A percentile compares a stretch with the other conserved stretches of the same genome.
Evolutionary conservation across 2,113 vertebrate species (phyloP).

Genomic region (Collichthys lucidus): DNA sequence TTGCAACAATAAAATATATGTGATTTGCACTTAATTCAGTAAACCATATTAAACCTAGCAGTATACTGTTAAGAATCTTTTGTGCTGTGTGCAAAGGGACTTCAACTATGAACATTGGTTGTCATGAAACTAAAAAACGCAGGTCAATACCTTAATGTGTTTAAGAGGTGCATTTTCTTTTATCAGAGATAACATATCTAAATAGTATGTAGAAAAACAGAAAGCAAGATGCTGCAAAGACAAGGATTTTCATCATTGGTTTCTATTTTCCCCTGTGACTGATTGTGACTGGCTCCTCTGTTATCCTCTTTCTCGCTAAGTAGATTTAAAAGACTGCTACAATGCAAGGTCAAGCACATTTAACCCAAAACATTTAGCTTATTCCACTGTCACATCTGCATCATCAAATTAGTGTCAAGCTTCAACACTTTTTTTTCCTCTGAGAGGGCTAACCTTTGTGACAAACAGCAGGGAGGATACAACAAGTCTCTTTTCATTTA

Average conservation of each 20-base stretch:
- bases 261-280: conserved; percentile 31
- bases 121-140: neutral
- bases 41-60: neutral
- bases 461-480: conserved; percentile 74
- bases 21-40: neutral
- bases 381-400: conserved; percentile 71
- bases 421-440: conserved; percentile 57
- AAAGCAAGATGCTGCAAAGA: conserved; percentile 13
- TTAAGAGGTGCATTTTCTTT: neutral
- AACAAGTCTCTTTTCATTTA: conserved; percentile 81
- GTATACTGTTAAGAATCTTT: neutral
- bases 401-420: conserved; percentile 72
- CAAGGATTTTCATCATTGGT: conserved; percentile 39
- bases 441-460: conserved; percentile 66
- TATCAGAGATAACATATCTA: neutral
- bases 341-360: conserved; percentile 72
- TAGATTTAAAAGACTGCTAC: conserved; percentile 48
- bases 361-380: conserved; percentile 73
- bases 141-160: neutral
- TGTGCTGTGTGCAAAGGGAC: neutral
- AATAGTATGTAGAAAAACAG: neutral
- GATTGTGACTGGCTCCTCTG: conserved; percentile 40
- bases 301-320: conserved; percentile 43
- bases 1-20: neutral
- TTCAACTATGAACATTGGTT: neutral